A percentile compares a stretch with the other conserved stretches of the same genome.
Evolutionary conservation across 2,113 vertebrate species (phyloP).

Genomic region (Seriola quinqueradiata): DNA sequence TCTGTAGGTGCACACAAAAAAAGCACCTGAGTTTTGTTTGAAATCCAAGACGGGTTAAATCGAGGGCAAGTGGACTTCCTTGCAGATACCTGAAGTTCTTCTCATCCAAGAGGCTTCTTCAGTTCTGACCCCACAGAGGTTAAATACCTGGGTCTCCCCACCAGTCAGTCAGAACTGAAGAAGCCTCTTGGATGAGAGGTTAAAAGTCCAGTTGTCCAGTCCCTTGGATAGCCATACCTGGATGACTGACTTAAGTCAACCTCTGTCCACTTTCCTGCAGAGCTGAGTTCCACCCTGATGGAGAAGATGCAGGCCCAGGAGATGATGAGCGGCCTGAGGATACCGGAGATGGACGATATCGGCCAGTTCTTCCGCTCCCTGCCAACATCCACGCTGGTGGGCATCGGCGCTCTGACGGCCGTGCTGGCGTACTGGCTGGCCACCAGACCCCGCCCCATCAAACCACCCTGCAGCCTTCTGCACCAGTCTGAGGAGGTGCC

Average conservation of each 20-base stretch:
- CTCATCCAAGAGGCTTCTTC: no score
- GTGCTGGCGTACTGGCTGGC: constrained; percentile 95
- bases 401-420: constrained; percentile 92
- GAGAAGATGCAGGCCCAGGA: constrained; percentile 98
- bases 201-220: no score
- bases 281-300: constrained; percentile 90
- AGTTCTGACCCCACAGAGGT: no score
- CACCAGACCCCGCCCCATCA: constrained; percentile 91
- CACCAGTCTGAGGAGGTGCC: constrained; percentile 94
- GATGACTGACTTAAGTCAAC: background rate
- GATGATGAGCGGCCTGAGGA: constrained; percentile 89
- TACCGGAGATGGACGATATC: constrained; percentile 92
- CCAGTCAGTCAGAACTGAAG: no score
- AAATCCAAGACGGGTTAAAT: background rate
- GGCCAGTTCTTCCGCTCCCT: constrained; percentile 91
- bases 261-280: constrained; percentile 76
- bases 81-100: no score
- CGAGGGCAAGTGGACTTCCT: no score
- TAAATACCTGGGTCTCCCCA: background rate
- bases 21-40: background rate
- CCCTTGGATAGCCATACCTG: no score
- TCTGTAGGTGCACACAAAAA: background rate
- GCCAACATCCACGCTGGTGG: constrained; percentile 91
- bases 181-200: no score
- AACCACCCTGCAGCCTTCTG: constrained; percentile 91